Conservation (phyloP, 2,797 vertebrate genomes). For the Syngnathus acus region DNA sequence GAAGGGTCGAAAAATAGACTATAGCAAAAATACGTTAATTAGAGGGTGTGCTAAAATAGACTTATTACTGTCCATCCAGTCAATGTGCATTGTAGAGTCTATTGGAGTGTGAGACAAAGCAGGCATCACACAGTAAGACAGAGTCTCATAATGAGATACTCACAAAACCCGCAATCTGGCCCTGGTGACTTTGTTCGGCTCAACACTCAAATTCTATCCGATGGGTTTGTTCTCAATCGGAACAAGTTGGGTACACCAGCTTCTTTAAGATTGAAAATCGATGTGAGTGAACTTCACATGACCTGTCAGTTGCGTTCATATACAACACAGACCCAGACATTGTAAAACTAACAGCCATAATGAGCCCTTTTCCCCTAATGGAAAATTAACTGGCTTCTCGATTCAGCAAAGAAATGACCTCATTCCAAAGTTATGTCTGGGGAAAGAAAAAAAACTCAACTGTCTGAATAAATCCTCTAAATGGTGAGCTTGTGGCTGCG, state of each 20-base stretch:
- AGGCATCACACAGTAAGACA: no score
- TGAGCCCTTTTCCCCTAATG: slow-evolving; percentile 12
- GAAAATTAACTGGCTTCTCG: slow-evolving; percentile 24
- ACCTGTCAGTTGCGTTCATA: not conserved
- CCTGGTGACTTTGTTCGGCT: no score
- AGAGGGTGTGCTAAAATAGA: not conserved
- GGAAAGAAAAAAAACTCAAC: not conserved
- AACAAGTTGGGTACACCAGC: no score
- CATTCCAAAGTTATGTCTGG: slow-evolving; percentile 56
- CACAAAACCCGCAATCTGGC: not conserved
- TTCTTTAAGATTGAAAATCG: not conserved
- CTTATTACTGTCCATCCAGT: not conserved
- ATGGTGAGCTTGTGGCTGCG: not conserved
- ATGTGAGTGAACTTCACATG: not conserved
- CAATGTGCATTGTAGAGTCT: not conserved
- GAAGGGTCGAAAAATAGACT: not conserved
- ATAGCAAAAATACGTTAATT: not conserved
- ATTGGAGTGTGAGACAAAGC: not conserved
- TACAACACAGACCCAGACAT: not conserved
- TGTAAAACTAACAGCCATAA: slow-evolving; percentile 2
- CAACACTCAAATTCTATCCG: no score
- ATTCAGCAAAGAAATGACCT: slow-evolving; percentile 47
- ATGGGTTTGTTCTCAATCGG: no score
- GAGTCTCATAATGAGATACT: not conserved
- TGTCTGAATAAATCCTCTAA: not conserved